Base-by-base conservation (phyloP, 2,113 vertebrate species). In the Atrichornis clamosus region DNA sequence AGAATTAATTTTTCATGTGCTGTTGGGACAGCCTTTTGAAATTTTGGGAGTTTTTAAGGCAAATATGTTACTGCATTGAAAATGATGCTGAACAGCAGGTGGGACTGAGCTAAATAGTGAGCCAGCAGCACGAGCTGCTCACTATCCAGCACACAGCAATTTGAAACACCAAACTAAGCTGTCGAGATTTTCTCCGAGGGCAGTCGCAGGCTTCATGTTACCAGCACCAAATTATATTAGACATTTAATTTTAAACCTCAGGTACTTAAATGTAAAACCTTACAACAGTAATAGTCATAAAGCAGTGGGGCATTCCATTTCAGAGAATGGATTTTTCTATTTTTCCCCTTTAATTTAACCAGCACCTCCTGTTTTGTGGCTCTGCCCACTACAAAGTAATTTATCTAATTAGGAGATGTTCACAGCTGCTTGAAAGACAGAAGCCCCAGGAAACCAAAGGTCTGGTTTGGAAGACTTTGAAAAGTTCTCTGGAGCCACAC, bases 201-300 rank as follows among this genome's bases (percentile, higher is more conserved):
- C 97, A 97, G 89, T 95, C 84, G 60, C 33, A 28, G 87, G 96
- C 88, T 97, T 98, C 97, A 95, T 39, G 97, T 97, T 97, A 96
- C 96, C 94, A 46, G 90, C 11, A 72, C 97, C 97, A 98, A 98
- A 98, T 98, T 93, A 96, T 97, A 98, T 97, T 95, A 98, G 98
- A 98, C 97, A 96, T 97, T 98, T 98, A 98, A 98, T 98, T 98
- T 98, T 97, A 98, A 98, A 98, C 95, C 97, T 97, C 97, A 96
- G 97, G 97, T 97, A 97, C 97, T 98, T 97, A 97, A 97, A 97
- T 96, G 97, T 93, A 96, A 98, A 97, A 96, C 94, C 96, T 97
- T 96, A 90, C 96, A 92, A 96, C 96, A 95, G 96, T 94, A 92
- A 97, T 84, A 97, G 97, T 95, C 97, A 96, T 97, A 97, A 97